Base-by-base conservation (phyloP, 2,888 invertebrate genomes). In the Boloria euphrosyne region DNA sequence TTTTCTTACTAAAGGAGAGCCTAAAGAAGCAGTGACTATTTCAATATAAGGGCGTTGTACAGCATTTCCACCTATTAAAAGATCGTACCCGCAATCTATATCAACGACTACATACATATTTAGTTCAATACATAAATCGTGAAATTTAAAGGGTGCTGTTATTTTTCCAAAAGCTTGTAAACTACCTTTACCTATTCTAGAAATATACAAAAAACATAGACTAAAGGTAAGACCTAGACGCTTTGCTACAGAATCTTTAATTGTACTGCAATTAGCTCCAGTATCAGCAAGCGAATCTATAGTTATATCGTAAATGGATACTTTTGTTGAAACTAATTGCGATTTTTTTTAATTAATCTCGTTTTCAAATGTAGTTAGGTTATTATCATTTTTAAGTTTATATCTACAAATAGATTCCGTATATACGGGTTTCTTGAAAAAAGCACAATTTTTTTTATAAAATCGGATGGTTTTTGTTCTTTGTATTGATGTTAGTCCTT, bases 241-340 rank as follows among this genome's bases (percentile, higher is more conserved):
- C 22, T 51, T 65, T 13, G 71, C 69, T 3, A 73, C 49, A 0
- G 72, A 71, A 58, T 72, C 72, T 47, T 68, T 72, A 13, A 74
- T 69, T 2, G 74, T 16, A 31, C 72, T 70, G 64, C 72, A 72
- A 58, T 27, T 73, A 4, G 73, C 75, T 5, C 75, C 74, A 1
- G 75, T 73, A 46, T 76, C 73, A 10, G 73, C 62, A 0, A 75
- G 58, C 1, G 63, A 63, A 7, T 70, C 7, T 14, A 74, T 55
- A 3, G 0, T 13, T 3, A 60, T n/a, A 44, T 65, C 27, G n/a
- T 67, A 62, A 13, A 72, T 71, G 6, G 3, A 17, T 0, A 74
- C 70, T 46, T 49, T 27, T 10, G 73, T 73, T 0, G 71, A 22
- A 7, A 59, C 67, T 66, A 69, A 43, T 53, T 65, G 43, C 0